Conservation (phyloP, 2,113 vertebrate species). For the Piaya cayana region DNA sequence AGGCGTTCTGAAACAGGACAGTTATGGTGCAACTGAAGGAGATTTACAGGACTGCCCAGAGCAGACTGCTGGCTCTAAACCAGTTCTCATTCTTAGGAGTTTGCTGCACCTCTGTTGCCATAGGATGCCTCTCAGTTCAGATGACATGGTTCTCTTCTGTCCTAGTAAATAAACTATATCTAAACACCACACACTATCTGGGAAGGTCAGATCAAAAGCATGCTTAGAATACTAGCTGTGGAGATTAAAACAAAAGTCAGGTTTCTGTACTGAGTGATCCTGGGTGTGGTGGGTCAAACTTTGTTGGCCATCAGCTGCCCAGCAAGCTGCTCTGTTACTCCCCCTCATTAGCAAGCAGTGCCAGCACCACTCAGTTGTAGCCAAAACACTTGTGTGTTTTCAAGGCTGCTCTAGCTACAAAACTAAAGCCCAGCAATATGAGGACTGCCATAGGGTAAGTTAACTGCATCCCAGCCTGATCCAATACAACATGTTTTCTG, state of each 20-base stretch:
- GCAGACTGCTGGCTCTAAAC: neutral
- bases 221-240: neutral
- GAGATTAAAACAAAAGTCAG: neutral
- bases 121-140: neutral
- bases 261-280: neutral
- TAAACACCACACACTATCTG: neutral
- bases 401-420: neutral
- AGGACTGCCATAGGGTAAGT: neutral
- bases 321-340: neutral
- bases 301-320: neutral
- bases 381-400: neutral
- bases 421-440: neutral
- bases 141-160: neutral
- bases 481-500: neutral
- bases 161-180: neutral
- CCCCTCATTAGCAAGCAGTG: neutral
- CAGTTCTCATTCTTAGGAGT: neutral
- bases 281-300: neutral
- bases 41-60: neutral
- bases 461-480: neutral
- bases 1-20: neutral
- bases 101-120: neutral
- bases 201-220: neutral
- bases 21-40: neutral
- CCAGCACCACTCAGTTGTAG: neutral